These are phyloP conservation scores for Gobius niger DNA, from an alignment of 2,113 vertebrate genomes.

Conservation along the genomic window DNA sequence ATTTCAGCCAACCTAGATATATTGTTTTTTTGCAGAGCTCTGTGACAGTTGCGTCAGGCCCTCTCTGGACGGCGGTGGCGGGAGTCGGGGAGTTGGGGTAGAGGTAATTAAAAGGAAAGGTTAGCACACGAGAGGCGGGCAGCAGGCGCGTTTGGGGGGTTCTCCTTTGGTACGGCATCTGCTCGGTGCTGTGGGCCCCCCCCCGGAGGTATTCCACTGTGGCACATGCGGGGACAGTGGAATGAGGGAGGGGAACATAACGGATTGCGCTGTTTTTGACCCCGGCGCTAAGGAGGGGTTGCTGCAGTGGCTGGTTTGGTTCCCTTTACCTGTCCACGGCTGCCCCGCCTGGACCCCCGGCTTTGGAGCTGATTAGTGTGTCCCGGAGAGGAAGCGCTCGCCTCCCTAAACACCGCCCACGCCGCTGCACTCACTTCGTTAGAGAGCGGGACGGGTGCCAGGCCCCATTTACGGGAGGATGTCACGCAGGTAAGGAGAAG, in stretches of 20 bases:
- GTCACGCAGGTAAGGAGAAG: conserved; percentile 59
- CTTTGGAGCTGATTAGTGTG: conserved; percentile 72
- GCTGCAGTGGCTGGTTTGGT: conserved; percentile 52
- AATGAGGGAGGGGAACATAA: conserved; percentile 50
- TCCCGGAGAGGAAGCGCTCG: conserved; percentile 66
- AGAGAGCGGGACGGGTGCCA: conserved; percentile 62
- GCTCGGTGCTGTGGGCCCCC: conserved; percentile 53
- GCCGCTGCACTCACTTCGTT: conserved; percentile 51
- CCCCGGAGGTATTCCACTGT: conserved; percentile 44
- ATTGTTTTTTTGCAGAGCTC: conserved; percentile 19
- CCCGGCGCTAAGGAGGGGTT: conserved; percentile 46
- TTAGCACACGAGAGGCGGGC: conserved; percentile 69
- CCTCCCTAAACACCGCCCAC: conserved; percentile 65
- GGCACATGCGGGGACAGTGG: conserved; percentile 32
- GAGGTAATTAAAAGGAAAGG: conserved; percentile 82
- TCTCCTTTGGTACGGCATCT: conserved; percentile 70
- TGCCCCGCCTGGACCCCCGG: conserved; percentile 45
- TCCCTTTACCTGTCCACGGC: conserved; percentile 66
- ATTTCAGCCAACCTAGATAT: not conserved
- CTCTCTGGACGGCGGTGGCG: conserved; percentile 63
- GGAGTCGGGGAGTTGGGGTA: conserved; percentile 60
- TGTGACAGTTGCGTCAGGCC: conserved; percentile 70
- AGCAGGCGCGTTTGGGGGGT: conserved; percentile 60
- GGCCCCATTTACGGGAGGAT: conserved; percentile 58
- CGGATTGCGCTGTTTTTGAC: conserved; percentile 56